Percentiles rank a stretch among this genome's conserved stretches.
Conservation (phyloP, 2,888 invertebrate species). For the Acleris emargana region DNA sequence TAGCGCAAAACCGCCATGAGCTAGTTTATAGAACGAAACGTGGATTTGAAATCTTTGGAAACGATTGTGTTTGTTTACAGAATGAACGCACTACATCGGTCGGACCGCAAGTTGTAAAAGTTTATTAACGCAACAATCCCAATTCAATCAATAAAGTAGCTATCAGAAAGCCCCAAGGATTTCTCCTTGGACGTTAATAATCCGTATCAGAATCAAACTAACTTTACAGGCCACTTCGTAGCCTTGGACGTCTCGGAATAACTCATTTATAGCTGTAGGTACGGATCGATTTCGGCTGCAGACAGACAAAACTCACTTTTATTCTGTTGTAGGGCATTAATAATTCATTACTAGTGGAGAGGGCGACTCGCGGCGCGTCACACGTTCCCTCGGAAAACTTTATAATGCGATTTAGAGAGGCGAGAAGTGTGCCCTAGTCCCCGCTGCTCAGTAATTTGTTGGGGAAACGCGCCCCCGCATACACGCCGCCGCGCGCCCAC, state of each 20-base stretch:
- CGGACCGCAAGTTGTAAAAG: neutral
- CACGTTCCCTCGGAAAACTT: slow-evolving; percentile 58
- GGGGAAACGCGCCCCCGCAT: slow-evolving; percentile 57
- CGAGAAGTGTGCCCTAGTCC: slow-evolving; percentile 47
- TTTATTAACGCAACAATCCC: slow-evolving; percentile 27
- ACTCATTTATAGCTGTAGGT: slow-evolving; percentile 54
- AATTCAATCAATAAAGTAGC: slow-evolving; percentile 37
- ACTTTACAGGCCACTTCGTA: slow-evolving; percentile 47
- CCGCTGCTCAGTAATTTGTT: slow-evolving; percentile 57
- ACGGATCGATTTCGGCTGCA: slow-evolving; percentile 56
- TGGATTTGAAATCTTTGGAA: neutral
- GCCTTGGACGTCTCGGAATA: slow-evolving; percentile 58
- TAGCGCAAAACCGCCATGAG: slow-evolving; percentile 14
- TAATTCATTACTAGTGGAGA: slow-evolving; percentile 55
- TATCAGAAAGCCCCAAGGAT: slow-evolving; percentile 42
- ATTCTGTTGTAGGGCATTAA: slow-evolving; percentile 54
- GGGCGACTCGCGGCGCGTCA: slow-evolving; percentile 38
- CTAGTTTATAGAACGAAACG: slow-evolving; percentile 3
- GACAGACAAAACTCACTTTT: slow-evolving; percentile 53
- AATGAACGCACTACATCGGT: neutral
- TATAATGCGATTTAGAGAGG: slow-evolving; percentile 62
- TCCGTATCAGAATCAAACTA: slow-evolving; percentile 44
- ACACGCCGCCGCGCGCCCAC: slow-evolving; percentile 52
- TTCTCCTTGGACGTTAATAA: slow-evolving; percentile 50
- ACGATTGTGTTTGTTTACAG: slow-evolving; percentile 12